Percentiles rank a stretch among this genome's conserved stretches.
These are phyloP conservation scores for Chalcosyrphus nemorum DNA, from an alignment of 2,888 invertebrate genomes.

Conservation along the genomic window DNA sequence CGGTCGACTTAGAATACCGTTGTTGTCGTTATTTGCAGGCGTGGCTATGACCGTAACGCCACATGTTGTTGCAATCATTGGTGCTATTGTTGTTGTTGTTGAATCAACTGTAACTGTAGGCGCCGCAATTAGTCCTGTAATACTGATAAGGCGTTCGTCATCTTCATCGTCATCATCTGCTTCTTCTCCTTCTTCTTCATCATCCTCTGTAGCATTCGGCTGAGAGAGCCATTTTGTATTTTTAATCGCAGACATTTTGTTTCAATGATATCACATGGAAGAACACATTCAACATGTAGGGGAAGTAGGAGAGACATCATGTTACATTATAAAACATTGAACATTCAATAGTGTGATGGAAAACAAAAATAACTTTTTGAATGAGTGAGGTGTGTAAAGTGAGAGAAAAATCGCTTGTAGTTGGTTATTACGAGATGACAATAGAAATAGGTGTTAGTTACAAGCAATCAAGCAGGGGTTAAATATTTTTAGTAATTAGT, in stretches of 20 bases:
- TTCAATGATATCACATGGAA: constrained; percentile 29
- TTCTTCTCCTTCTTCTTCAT: constrained; percentile 10
- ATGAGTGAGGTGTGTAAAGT: constrained; percentile 40
- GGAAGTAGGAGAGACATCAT: constrained; percentile 63
- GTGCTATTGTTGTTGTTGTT: not conserved
- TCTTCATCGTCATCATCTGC: constrained; percentile 16
- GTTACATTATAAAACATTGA: constrained; percentile 48
- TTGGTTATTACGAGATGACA: not conserved
- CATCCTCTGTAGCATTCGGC: constrained; percentile 44
- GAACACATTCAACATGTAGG: constrained; percentile 56
- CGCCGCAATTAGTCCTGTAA: constrained; percentile 41
- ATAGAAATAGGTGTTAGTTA: too few species aligned
- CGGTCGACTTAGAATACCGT: constrained; percentile 65
- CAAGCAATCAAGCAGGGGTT: not conserved
- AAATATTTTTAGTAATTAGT: too few species aligned
- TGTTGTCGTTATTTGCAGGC: constrained; percentile 50
- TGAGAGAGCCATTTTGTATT: constrained; percentile 35
- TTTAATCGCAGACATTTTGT: constrained; percentile 10
- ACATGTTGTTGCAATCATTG: constrained; percentile 15
- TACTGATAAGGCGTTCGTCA: constrained; percentile 63
- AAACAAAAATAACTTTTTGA: constrained; percentile 24
- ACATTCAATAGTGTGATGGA: constrained; percentile 33
- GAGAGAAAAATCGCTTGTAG: constrained; percentile 44
- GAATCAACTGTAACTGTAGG: constrained; percentile 24
- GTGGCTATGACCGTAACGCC: constrained; percentile 14